A percentile compares a stretch with the other conserved stretches of the same genome.
These are phyloP conservation scores for Podarcis lilfordi DNA, from an alignment of 2,797 vertebrate species.

Conservation along the genomic window DNA sequence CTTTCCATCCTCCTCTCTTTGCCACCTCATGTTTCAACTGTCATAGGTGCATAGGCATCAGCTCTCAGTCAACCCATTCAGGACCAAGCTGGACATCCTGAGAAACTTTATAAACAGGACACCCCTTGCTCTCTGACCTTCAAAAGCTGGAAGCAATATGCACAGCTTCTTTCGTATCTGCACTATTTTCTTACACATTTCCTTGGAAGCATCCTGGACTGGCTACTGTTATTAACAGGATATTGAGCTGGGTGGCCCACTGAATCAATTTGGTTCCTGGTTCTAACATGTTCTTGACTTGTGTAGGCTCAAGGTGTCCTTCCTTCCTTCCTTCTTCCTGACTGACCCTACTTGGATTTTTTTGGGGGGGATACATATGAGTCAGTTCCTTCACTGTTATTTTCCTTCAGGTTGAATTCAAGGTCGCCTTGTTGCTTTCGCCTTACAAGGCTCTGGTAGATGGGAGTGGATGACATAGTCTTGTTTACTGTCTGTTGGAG, in stretches of 20 bases:
- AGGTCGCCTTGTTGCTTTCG: slow-evolving; percentile 51
- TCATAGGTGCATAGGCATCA: not conserved
- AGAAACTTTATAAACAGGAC: not conserved
- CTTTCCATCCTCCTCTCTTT: not conserved
- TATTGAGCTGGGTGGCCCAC: not conserved
- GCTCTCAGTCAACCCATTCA: not conserved
- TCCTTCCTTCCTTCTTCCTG: slow-evolving; percentile 69
- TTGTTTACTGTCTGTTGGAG: slow-evolving; percentile 71
- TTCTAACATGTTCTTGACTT: not conserved
- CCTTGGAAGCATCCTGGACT: not conserved
- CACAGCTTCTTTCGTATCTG: not conserved
- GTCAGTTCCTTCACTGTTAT: slow-evolving; percentile 64
- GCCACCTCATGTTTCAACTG: not conserved
- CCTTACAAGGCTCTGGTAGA: slow-evolving; percentile 60
- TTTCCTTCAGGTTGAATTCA: slow-evolving; percentile 55
- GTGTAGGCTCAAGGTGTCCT: not conserved
- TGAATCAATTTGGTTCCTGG: not conserved
- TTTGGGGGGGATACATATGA: slow-evolving; percentile 45
- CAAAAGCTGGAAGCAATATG: not conserved
- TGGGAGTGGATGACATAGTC: slow-evolving; percentile 62
- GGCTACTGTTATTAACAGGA: not conserved
- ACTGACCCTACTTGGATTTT: not conserved
- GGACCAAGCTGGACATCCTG: not conserved
- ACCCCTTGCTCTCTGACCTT: not conserved
- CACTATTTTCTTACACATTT: not conserved